Evolutionary conservation across 2,113 vertebrate genomes (phyloP).

Genomic region (Lipophrys pholis): DNA sequence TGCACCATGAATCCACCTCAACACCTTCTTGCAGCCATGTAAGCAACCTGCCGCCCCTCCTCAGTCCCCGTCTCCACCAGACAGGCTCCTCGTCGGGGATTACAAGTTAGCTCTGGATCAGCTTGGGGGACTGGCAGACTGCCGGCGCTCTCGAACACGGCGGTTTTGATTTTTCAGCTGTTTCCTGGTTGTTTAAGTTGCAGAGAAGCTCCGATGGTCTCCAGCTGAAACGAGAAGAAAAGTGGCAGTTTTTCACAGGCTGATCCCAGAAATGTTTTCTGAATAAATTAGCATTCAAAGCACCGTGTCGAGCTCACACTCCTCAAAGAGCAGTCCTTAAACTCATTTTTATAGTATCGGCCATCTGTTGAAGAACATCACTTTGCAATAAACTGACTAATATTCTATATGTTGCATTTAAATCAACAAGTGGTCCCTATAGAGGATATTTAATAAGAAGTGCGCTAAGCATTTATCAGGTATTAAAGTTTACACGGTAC

Average conservation of each 20-base stretch:
- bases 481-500: slow-evolving; percentile 4
- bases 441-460: slow-evolving; percentile 10
- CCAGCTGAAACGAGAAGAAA: neutral
- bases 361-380: slow-evolving; percentile 2
- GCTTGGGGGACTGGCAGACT: slow-evolving; percentile 40
- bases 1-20: slow-evolving; percentile 46
- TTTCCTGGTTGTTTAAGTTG: slow-evolving; percentile 11
- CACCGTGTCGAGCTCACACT: neutral
- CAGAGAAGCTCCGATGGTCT: neutral
- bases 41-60: slow-evolving; percentile 38
- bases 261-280: neutral
- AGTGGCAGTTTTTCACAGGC: neutral
- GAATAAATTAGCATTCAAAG: neutral
- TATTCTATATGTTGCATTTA: slow-evolving; percentile 6
- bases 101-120: slow-evolving; percentile 52
- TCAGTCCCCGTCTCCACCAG: neutral
- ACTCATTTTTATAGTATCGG: neutral
- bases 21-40: slow-evolving; percentile 49
- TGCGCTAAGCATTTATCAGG: slow-evolving; percentile 1
- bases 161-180: slow-evolving; percentile 22
- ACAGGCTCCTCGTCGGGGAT: slow-evolving; percentile 25
- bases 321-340: neutral
- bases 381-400: slow-evolving; percentile 1
- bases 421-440: slow-evolving; percentile 2
- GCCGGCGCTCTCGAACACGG: slow-evolving; percentile 9